These are phyloP conservation scores for Cherax quadricarinatus DNA, from an alignment of 1,140 invertebrate species.

Conservation along the genomic window DNA sequence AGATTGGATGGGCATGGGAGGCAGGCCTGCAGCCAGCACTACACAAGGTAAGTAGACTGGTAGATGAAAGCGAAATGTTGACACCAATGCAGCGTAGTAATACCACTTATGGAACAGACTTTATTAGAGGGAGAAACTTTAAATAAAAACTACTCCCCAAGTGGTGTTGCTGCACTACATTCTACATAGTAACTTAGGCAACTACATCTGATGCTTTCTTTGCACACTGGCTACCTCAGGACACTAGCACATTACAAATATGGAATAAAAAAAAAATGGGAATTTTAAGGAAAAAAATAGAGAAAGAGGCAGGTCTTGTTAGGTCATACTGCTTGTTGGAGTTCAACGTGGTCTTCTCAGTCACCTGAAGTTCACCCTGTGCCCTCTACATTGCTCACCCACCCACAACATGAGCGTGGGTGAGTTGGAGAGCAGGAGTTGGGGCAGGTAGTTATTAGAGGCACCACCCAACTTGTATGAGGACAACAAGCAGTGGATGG, in stretches of 20 bases:
- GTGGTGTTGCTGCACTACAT: no score
- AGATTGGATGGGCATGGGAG: background rate
- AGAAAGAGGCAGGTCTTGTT: conserved; percentile 49
- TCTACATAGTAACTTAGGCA: background rate
- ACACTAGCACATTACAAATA: background rate
- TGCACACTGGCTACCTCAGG: background rate
- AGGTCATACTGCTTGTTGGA: conserved; percentile 43
- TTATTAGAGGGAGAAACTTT: no score
- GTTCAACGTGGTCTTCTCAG: conserved; percentile 48
- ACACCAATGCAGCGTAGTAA: no score
- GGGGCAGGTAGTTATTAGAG: background rate
- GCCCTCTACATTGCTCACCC: background rate
- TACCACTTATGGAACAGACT: no score
- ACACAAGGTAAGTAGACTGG: no score
- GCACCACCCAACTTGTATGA: background rate
- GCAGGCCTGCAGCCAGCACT: background rate
- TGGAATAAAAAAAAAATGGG: background rate
- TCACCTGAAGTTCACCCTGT: conserved; percentile 25
- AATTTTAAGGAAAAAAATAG: background rate
- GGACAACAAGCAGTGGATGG: background rate
- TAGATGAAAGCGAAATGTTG: no score
- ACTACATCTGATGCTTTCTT: background rate
- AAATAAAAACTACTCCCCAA: no score
- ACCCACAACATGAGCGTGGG: background rate
- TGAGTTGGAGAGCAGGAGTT: background rate